These are phyloP conservation scores for Protomyctophum bolini DNA, from an alignment of 2,113 vertebrate species.

Conservation along the genomic window DNA sequence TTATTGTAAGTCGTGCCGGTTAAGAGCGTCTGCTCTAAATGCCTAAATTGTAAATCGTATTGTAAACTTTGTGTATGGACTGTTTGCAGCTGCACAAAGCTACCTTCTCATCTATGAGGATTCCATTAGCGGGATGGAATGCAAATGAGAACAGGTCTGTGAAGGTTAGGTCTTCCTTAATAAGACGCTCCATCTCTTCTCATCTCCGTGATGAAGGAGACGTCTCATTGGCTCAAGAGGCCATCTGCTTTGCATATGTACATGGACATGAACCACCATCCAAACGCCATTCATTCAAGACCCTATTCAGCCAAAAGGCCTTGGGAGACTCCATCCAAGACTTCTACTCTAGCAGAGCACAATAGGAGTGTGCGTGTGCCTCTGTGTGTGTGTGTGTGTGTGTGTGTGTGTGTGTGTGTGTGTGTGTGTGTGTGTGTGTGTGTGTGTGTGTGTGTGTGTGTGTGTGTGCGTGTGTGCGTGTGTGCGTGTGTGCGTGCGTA, in stretches of 20 bases:
- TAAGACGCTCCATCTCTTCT: constrained; percentile 29
- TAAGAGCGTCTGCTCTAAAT: no score
- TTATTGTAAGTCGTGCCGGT: no score
- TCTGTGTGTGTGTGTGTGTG: no score
- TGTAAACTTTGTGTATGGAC: neutral
- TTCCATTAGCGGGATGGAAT: neutral
- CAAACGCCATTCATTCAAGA: constrained; percentile 11
- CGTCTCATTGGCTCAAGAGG: constrained; percentile 55
- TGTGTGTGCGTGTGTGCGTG: no score
- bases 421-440: no score
- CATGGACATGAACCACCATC: constrained; percentile 10
- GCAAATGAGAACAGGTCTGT: neutral
- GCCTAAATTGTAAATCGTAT: no score
- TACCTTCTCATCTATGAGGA: constrained; percentile 22
- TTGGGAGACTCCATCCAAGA: constrained; percentile 11
- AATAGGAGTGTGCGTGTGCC: neutral
- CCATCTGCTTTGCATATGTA: constrained; percentile 62
- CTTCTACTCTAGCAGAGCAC: constrained; percentile 26
- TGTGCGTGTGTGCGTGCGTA: neutral
- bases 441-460: neutral
- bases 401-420: no score
- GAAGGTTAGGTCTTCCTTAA: neutral
- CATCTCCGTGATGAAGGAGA: constrained; percentile 32
- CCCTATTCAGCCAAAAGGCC: constrained; percentile 13
- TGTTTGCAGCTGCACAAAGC: constrained; percentile 5